phyloP scores from a whole-genome alignment of 1,140 invertebrate genomes.

The Leptopilina clavipes region DNA sequence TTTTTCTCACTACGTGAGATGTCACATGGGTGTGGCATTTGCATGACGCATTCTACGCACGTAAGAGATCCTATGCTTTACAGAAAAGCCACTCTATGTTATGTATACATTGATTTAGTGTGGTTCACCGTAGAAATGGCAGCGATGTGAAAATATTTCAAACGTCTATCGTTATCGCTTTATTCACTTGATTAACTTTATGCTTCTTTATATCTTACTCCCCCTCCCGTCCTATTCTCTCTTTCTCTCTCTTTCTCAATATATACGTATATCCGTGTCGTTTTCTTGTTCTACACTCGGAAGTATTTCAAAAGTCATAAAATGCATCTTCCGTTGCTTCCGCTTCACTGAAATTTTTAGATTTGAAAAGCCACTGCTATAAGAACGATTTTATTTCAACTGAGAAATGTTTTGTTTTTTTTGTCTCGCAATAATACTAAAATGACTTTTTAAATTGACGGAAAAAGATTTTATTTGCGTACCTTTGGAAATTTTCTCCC shows the following conservation, averaged over 20 bases:
- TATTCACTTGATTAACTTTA: slow-evolving; percentile 65
- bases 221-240: too few species aligned
- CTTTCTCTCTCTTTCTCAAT: not conserved
- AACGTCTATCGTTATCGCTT: slow-evolving; percentile 58
- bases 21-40: slow-evolving; percentile 28
- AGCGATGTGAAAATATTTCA: slow-evolving; percentile 48
- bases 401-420: too few species aligned
- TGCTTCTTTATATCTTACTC: slow-evolving; percentile 26
- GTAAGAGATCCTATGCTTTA: slow-evolving; percentile 28
- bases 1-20: slow-evolving; percentile 17
- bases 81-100: slow-evolving; percentile 6
- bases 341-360: slow-evolving; percentile 24
- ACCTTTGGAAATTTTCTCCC: too few species aligned
- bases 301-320: slow-evolving; percentile 33
- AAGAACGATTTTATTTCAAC: not conserved
- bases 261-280: slow-evolving; percentile 13
- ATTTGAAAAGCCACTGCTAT: slow-evolving; percentile 1
- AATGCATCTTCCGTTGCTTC: slow-evolving; percentile 24
- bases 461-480: too few species aligned
- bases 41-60: slow-evolving; percentile 29
- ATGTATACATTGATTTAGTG: slow-evolving; percentile 36
- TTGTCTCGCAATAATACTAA: too few species aligned
- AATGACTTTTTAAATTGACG: too few species aligned
- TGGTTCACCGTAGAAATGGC: slow-evolving; percentile 40
- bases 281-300: slow-evolving; percentile 26